Base-by-base conservation (phyloP, 2,888 invertebrate species). In the Macropis europaea region DNA sequence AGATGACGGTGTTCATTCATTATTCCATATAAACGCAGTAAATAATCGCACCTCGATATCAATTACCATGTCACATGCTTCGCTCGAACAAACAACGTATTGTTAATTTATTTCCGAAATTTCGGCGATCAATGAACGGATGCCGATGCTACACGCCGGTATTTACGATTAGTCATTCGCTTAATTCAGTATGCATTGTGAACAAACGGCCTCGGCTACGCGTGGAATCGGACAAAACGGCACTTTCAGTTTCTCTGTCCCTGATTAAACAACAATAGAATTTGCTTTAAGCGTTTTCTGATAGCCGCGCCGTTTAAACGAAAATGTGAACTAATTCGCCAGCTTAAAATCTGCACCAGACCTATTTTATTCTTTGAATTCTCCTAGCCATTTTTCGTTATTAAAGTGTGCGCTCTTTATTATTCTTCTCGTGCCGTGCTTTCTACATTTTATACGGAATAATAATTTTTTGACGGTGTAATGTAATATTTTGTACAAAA, bases 111-210 rank as follows among this genome's bases (percentile, higher is more conserved):
- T 57, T 40, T 40, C 26, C 28, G 28, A 47, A 57, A 40, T 38
- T 40, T 38, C 24, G 17, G n/a, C 19, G 13, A 32, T 34, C 22
- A 15, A 5, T 4, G 15, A n/a, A 28, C 5, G 5, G 6, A 15
- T 4, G 15, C 5, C 3, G 3, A 22, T 43, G 15, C 7, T 7
- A 43, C 19, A 15, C 43, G 13, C 11, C 7, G 19, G 36, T 56
- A 19, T 47, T 38, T 56, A 30, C 45, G 36, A 5, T 56, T 56
- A 62, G 57, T 48, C 30, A 50, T 50, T 57, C 48, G 48, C 30
- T 48, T 63, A 47, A 63, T 56, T 56, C 24, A 63, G 48, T 57
- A 57, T n/a, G 47, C 48, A 63, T 63, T 42, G 56, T 19, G 48
- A 63, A 63, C 34, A 34, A 56, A 26, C 36, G 47, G 57, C 2